Conservation (phyloP, 2,113 vertebrate genomes). For the Dicentrarchus labrax region DNA sequence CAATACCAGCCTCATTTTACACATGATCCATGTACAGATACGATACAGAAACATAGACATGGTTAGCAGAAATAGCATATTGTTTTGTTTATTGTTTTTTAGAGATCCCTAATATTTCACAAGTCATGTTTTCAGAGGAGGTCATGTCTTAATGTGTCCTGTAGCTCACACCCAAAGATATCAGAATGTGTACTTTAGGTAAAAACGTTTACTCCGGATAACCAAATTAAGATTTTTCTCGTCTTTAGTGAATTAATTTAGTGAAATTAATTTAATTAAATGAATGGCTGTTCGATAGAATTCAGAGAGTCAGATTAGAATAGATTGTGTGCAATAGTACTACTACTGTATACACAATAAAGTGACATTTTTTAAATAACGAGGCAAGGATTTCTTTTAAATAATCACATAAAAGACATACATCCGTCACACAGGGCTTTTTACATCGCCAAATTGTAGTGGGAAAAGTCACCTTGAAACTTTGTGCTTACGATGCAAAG, state of each 20-base stretch:
- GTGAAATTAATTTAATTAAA: not conserved
- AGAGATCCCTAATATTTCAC: too few relatives aligned
- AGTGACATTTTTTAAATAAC: not conserved
- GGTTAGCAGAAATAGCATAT: too few relatives aligned
- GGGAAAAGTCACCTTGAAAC: constrained; percentile 72
- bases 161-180: too few relatives aligned
- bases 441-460: constrained; percentile 9
- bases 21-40: too few relatives aligned
- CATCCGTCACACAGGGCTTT: constrained; percentile 19
- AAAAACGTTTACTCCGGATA: too few relatives aligned
- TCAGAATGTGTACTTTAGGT: too few relatives aligned
- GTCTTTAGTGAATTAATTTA: too few relatives aligned
- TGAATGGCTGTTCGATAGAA: not conserved
- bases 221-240: not conserved
- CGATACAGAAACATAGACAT: too few relatives aligned
- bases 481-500: constrained; percentile 59
- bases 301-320: not conserved
- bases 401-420: constrained; percentile 6
- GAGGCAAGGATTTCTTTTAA: not conserved
- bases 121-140: too few relatives aligned
- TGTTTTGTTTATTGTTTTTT: too few relatives aligned
- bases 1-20: too few relatives aligned
- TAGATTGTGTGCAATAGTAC: not conserved
- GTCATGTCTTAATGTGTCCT: too few relatives aligned
- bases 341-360: not conserved